phyloP scores from a whole-genome alignment of 2,888 invertebrate species.

The Ophonus ardosiacus region DNA sequence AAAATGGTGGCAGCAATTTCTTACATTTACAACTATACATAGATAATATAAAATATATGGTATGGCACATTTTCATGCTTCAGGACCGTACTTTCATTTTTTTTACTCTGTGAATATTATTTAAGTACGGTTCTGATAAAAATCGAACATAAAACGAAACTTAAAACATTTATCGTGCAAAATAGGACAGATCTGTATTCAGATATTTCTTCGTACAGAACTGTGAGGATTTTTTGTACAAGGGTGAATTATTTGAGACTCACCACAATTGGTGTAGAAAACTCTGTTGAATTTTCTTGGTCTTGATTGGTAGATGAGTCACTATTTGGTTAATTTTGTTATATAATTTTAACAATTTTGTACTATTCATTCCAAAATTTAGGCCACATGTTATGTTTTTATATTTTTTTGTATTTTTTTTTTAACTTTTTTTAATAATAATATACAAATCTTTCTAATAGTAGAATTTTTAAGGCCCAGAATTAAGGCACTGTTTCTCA shows the following conservation, averaged over 20 bases:
- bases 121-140: slow-evolving; percentile 40
- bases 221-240: neutral
- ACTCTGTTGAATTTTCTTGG: slow-evolving; percentile 35
- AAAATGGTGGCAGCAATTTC: neutral
- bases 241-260: neutral
- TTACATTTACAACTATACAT: neutral
- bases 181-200: slow-evolving; percentile 34
- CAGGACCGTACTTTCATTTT: neutral
- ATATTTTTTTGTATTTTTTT: slow-evolving; percentile 53
- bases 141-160: slow-evolving; percentile 1
- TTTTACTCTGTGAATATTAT: neutral
- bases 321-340: slow-evolving; percentile 63
- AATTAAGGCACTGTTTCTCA: slow-evolving; percentile 54
- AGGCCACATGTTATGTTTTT: slow-evolving; percentile 61
- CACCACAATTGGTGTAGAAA: slow-evolving; percentile 55
- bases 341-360: slow-evolving; percentile 63
- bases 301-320: slow-evolving; percentile 48
- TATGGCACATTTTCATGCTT: neutral
- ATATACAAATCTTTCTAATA: slow-evolving; percentile 62
- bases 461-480: slow-evolving; percentile 62
- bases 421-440: slow-evolving; percentile 60
- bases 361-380: slow-evolving; percentile 62
- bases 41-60: slow-evolving; percentile 19
- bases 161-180: slow-evolving; percentile 1
- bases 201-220: slow-evolving; percentile 7